These are phyloP conservation scores for Theretra japonica DNA, from an alignment of 2,888 invertebrate species.

Conservation along the genomic window DNA sequence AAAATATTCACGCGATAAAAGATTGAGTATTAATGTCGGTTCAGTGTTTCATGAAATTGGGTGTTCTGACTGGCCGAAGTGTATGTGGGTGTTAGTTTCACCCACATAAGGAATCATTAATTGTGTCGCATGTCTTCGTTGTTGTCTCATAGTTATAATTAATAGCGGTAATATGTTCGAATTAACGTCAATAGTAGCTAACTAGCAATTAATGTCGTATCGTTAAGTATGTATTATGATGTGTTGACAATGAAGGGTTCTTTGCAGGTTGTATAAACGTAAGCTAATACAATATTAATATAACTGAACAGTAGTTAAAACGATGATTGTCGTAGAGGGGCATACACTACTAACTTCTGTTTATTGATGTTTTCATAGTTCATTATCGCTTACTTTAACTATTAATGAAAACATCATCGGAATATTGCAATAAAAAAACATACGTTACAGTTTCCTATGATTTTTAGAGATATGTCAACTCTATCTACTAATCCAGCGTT, in stretches of 20 bases:
- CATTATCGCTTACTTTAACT: too few species aligned
- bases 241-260: not conserved
- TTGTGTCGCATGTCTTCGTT: constrained; percentile 11
- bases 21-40: not conserved
- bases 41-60: not conserved
- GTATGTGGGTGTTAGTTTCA: not conserved
- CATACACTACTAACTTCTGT: too few species aligned
- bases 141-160: constrained; percentile 21
- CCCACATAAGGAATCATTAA: constrained; percentile 2
- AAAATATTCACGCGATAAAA: constrained; percentile 16
- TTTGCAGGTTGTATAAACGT: not conserved
- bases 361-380: too few species aligned
- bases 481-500: too few species aligned
- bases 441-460: too few species aligned
- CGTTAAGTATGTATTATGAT: not conserved
- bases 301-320: too few species aligned
- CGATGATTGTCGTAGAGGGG: too few species aligned
- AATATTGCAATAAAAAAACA: too few species aligned
- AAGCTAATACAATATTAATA: not conserved
- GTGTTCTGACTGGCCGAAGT: not conserved
- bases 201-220: constrained; percentile 17
- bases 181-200: constrained; percentile 29
- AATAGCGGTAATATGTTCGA: constrained; percentile 20
- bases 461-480: too few species aligned
- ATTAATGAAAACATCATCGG: too few species aligned